Conservation (phyloP, 2,113 vertebrate species). For the Anser brachyrhynchus region DNA sequence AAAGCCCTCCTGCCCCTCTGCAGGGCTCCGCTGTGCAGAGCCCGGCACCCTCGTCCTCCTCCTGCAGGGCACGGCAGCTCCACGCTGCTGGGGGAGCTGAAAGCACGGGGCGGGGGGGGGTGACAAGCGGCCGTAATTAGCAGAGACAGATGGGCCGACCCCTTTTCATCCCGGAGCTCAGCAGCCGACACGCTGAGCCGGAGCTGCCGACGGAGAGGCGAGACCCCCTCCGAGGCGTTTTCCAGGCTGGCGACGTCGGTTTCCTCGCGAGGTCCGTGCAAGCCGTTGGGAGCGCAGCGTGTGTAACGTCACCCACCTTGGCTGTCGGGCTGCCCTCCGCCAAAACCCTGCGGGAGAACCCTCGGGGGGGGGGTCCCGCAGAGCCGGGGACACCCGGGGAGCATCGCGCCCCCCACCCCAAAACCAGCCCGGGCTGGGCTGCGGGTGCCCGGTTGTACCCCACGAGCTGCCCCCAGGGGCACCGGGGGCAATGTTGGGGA, state of each 20-base stretch:
- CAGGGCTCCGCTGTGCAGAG: accelerated
- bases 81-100: neutral
- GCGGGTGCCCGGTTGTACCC: neutral
- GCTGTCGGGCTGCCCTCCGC: neutral
- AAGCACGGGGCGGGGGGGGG: neutral
- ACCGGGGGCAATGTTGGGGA: accelerated
- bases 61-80: neutral
- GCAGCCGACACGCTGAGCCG: accelerated
- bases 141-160: neutral
- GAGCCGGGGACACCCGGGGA: neutral
- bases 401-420: neutral
- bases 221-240: neutral
- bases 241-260: neutral
- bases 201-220: accelerated
- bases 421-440: accelerated
- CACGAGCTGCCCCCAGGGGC: neutral
- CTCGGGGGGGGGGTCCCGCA: too few relatives aligned
- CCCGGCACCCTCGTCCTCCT: neutral
- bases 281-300: neutral
- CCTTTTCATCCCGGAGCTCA: accelerated
- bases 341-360: accelerated
- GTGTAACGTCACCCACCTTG: accelerated
- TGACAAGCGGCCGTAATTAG: neutral
- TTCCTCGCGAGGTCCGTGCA: accelerated
- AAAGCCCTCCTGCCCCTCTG: neutral